A percentile compares a stretch with the other conserved stretches of the same genome.
These are phyloP conservation scores for Lasioglossum villosulum DNA, from an alignment of 2,888 invertebrate genomes.

Conservation along the genomic window DNA sequence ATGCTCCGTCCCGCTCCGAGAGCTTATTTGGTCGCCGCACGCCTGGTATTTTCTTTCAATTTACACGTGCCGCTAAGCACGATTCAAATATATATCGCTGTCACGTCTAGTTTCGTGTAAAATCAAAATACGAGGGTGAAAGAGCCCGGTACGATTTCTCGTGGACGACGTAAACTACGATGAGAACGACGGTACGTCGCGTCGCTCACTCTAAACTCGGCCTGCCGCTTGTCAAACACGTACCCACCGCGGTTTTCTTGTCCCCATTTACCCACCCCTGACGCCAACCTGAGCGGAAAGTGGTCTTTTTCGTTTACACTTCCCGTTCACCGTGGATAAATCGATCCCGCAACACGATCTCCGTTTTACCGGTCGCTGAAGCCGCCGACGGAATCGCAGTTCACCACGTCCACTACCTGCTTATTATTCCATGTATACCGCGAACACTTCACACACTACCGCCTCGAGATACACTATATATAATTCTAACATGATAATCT, in stretches of 20 bases:
- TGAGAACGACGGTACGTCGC: neutral
- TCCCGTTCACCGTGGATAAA: slow-evolving; percentile 27
- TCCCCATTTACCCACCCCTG: slow-evolving; percentile 31
- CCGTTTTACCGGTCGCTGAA: slow-evolving; percentile 9
- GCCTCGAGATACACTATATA: neutral
- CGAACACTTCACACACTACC: neutral
- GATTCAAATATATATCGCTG: slow-evolving; percentile 40
- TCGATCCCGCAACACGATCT: slow-evolving; percentile 23
- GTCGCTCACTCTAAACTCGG: slow-evolving; percentile 26
- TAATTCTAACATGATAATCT: too few relatives aligned
- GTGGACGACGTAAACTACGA: slow-evolving; percentile 11
- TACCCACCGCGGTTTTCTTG: slow-evolving; percentile 31
- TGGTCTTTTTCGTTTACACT: slow-evolving; percentile 51
- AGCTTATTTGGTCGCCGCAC: neutral
- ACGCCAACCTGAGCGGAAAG: slow-evolving; percentile 30
- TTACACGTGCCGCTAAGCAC: slow-evolving; percentile 24
- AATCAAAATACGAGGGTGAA: slow-evolving; percentile 41
- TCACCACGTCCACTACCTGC: neutral
- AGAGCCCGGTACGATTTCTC: slow-evolving; percentile 9
- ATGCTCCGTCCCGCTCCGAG: neutral
- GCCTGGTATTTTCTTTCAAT: slow-evolving; percentile 50
- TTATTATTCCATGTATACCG: neutral
- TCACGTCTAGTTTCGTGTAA: slow-evolving; percentile 15
- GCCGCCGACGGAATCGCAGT: neutral
- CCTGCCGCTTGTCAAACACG: slow-evolving; percentile 54